Evolutionary conservation across 2,888 invertebrate genomes (phyloP), one percentile per base, ranked within the genome.

Genomic region (Stomorhina lunata): DNA sequence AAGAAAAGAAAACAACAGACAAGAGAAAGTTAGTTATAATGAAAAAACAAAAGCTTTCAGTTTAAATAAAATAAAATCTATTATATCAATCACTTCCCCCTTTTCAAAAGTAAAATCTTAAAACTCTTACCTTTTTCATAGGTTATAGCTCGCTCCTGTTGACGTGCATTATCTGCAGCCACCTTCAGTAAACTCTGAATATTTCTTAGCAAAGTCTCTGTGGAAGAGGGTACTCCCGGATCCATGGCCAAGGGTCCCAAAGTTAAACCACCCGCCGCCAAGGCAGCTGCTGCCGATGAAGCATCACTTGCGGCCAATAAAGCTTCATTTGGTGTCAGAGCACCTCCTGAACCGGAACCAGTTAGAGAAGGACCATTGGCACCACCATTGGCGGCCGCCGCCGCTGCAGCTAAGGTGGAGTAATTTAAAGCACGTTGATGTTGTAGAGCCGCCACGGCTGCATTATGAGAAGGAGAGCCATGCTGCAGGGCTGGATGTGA

Each of bases 171-270:
- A 92, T 98, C 98, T 2, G 98, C 98, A n/a, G 98, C 98, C 83
- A 98, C 98, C 92, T 98, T 98, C 84, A 98, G 94, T 85, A 98
- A 93, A 69, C 98, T 98, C 92, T 98, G 98, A 89, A 99, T 98
- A 92, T 98, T 98, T 89, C 98, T 93, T 86, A 98, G 94, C 86
- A 98, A 93, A 81, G 97, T 98, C 92, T 98, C 98, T 79, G 98
- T 97, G 88, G 97, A 97, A 66, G 90, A 90, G 43, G 90, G 88
- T 57, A 88, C 85, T 48, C 86, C 89, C 2, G 90, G 87, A 72
- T 90, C 91, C 71, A 91, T 81, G 89, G 92, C 85, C 89, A 92
- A 81, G 15, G 90, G 89, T 3, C 88, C 89, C 32, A 90, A 80
- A 3, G 90, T 88, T 72, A 91, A 59, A 25, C 90, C 89, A 6